Evolutionary conservation across 2,797 vertebrate genomes (phyloP).

Genomic region (Sciurus vulgaris): DNA sequence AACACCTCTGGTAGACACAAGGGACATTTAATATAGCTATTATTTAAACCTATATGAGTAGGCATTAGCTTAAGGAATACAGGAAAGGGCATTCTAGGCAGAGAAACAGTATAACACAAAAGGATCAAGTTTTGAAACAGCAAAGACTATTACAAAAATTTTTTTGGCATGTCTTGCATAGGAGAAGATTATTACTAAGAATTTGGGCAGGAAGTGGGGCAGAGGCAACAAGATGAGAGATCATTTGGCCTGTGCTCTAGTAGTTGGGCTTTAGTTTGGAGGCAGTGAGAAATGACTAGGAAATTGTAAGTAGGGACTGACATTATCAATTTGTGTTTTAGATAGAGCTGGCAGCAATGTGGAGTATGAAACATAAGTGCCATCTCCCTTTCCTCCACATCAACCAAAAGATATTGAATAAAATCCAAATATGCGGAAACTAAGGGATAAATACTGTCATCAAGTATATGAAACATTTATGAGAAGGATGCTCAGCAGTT

Average conservation of each 20-base stretch:
- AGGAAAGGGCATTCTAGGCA: neutral
- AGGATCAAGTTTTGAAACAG: constrained; percentile 28
- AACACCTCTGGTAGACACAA: neutral
- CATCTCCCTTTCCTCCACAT: constrained; percentile 79
- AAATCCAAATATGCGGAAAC: constrained; percentile 81
- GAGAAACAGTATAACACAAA: constrained; percentile 29
- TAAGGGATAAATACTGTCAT: constrained; percentile 83
- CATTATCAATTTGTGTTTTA: constrained; percentile 83
- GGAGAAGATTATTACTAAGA: constrained; percentile 23
- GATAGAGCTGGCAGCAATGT: constrained; percentile 77
- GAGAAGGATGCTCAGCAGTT: constrained; percentile 82
- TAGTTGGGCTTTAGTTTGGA: constrained; percentile 47
- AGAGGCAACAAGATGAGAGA: constrained; percentile 1
- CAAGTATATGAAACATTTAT: constrained; percentile 85
- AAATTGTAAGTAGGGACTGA: constrained; percentile 74
- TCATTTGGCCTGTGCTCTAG: constrained; percentile 5
- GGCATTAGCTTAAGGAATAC: constrained; percentile 35
- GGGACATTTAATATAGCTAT: neutral
- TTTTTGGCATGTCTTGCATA: neutral
- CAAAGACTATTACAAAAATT: constrained; percentile 14
- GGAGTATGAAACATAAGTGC: constrained; percentile 79
- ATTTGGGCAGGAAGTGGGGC: neutral
- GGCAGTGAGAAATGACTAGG: constrained; percentile 65
- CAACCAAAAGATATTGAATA: constrained; percentile 82
- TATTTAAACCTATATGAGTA: constrained; percentile 1